Conservation (phyloP, 2,888 invertebrate genomes). For the Leptinotarsa haldemani region DNA sequence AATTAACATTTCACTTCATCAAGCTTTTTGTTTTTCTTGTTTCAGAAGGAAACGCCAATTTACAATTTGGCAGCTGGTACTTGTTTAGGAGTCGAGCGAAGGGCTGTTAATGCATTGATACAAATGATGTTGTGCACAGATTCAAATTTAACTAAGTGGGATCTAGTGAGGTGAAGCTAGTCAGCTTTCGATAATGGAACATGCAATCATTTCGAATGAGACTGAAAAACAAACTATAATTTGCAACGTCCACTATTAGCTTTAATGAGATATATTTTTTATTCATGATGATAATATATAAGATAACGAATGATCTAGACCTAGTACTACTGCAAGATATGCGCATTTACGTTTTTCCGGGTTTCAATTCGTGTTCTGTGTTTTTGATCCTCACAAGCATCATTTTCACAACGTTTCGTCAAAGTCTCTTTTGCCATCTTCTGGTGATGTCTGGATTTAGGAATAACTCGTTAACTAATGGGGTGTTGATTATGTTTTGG, state of each 20-base stretch:
- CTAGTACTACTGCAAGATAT: too few species aligned
- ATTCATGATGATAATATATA: neutral
- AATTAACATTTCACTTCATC: neutral
- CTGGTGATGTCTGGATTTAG: too few species aligned
- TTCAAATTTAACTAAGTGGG: slow-evolving; percentile 68
- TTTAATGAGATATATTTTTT: slow-evolving; percentile 1
- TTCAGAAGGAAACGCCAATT: slow-evolving; percentile 78
- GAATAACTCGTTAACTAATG: too few species aligned
- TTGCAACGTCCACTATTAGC: slow-evolving; percentile 7
- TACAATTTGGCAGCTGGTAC: slow-evolving; percentile 90
- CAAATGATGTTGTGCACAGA: slow-evolving; percentile 74
- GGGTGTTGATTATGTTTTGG: too few species aligned
- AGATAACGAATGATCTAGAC: too few species aligned
- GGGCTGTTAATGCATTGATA: slow-evolving; percentile 66
- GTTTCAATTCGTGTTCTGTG: too few species aligned
- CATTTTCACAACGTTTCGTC: too few species aligned
- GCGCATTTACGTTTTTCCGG: too few species aligned
- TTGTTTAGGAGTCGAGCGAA: slow-evolving; percentile 75
- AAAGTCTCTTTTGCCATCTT: too few species aligned
- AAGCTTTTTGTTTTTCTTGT: slow-evolving; percentile 46
- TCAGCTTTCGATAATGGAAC: neutral
- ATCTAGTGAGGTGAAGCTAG: slow-evolving; percentile 63
- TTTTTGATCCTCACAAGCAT: too few species aligned
- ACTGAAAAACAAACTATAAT: slow-evolving; percentile 1
- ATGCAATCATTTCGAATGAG: neutral